Evolutionary conservation across 2,797 vertebrate species (phyloP), one percentile per base, ranked within the genome.

Genomic region (Rhynchotus rufescens): DNA sequence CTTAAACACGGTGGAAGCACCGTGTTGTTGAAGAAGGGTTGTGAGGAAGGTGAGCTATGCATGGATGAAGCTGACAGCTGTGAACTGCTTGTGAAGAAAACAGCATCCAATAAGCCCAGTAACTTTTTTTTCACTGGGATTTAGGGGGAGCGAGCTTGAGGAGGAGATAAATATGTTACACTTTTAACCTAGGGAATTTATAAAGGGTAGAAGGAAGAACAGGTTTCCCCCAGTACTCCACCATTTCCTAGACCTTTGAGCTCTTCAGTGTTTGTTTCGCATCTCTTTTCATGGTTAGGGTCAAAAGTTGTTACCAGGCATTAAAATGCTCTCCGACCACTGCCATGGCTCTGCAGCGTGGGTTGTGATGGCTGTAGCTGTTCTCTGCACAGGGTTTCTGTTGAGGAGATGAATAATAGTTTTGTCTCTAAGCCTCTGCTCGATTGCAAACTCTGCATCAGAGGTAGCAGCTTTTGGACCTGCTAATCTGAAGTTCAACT

Each of bases 61-160:
- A 56, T 32, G 17, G 20, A 30, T 76, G 77, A 68, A 68, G 15
- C 30, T 49, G 26, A 38, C 6, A 69, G 1, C 12, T 61, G 5
- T 19, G 38, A 67, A 52, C 15, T 51, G 20, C 47, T 15, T 68
- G 5, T 56, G 54, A 65, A 44, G 19, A 67, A 72, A 36, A 10
- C 36, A 72, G 4, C 1, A 42, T 94, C 54, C 20, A 65, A 2
- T 74, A 65, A 88, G 69, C 3, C 1, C 7, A 47, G 17, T 17
- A 4, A 3, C 1, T 8, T 13, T 72, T 72, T 23, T 28, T 45
- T 0, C 2, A 23, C 14, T 56, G 15, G 23, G 4, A 6, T 47
- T 47, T 47, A 22, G 32, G 25, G 32, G 16, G 32, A 34, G 16
- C 9, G 28, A 19, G 16, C 28, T 19, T 17, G 28, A 56, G 28